These are phyloP conservation scores for Platycercus adscitus DNA, from an alignment of 2,113 vertebrate species.

Conservation along the genomic window DNA sequence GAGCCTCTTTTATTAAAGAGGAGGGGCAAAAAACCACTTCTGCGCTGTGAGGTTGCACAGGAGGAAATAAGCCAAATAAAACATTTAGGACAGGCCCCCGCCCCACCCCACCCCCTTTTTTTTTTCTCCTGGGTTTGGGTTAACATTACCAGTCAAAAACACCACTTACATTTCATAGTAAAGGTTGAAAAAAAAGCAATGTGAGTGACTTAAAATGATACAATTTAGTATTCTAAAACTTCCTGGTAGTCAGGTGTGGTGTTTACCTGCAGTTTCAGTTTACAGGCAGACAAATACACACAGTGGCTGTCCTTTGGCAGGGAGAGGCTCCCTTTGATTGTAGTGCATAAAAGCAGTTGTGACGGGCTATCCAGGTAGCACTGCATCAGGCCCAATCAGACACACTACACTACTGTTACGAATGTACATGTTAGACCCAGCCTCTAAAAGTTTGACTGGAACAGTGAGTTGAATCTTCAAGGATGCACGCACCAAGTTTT, in stretches of 20 bases:
- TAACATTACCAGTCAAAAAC: neutral
- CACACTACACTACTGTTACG: neutral
- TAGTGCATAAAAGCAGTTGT: neutral
- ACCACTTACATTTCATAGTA: neutral
- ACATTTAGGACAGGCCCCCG: neutral
- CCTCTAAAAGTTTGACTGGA: neutral
- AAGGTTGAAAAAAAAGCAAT: neutral
- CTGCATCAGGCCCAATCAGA: neutral
- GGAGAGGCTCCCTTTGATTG: neutral
- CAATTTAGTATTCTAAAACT: neutral
- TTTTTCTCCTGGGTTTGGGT: neutral
- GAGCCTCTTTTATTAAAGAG: neutral
- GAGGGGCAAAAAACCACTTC: neutral
- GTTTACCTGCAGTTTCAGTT: neutral
- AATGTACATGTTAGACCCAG: neutral
- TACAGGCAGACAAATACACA: neutral
- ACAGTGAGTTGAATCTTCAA: neutral
- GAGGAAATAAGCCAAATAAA: neutral
- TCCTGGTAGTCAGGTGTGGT: neutral
- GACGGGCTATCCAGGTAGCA: neutral
- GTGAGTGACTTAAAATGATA: neutral
- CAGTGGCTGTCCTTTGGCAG: neutral
- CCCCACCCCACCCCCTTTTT: neutral
- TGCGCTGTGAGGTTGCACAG: neutral
- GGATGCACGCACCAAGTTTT: neutral